phyloP scores from a whole-genome alignment of 2,888 invertebrate species.

The Anticlea derivata region DNA sequence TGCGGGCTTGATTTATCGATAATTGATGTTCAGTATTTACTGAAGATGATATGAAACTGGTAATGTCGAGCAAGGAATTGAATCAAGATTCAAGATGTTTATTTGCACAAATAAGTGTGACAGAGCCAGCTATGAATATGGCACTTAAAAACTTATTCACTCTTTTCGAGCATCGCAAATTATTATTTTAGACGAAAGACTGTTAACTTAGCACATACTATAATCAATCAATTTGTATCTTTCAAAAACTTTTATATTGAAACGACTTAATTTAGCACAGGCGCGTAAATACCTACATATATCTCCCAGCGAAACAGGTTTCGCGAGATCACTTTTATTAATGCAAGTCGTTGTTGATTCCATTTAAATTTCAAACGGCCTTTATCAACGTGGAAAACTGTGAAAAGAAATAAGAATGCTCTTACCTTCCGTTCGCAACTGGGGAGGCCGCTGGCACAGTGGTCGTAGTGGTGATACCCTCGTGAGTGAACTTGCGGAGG shows the following conservation, averaged over 20 bases:
- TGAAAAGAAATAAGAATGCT: background rate
- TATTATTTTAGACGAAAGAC: too few relatives aligned
- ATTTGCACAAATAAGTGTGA: too few relatives aligned
- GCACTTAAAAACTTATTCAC: too few relatives aligned
- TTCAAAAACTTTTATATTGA: slow-evolving; percentile 30
- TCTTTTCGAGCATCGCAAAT: too few relatives aligned
- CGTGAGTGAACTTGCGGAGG: slow-evolving; percentile 67
- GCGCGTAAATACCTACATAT: slow-evolving; percentile 32
- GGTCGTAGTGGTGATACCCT: slow-evolving; percentile 67
- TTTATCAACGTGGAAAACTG: slow-evolving; percentile 12
- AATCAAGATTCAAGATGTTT: too few relatives aligned
- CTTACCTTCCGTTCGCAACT: slow-evolving; percentile 67
- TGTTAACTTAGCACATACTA: too few relatives aligned
- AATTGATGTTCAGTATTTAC: too few relatives aligned
- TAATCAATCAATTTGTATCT: slow-evolving; percentile 23
- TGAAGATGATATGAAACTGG: too few relatives aligned
- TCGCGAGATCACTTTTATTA: slow-evolving; percentile 44
- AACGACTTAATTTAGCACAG: slow-evolving; percentile 42
- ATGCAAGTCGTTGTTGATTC: slow-evolving; percentile 36
- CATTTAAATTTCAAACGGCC: slow-evolving; percentile 33
- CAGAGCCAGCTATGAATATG: too few relatives aligned
- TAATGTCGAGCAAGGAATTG: too few relatives aligned
- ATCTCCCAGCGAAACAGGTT: slow-evolving; percentile 47
- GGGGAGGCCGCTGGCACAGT: slow-evolving; percentile 53
- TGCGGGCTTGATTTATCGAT: too few relatives aligned